These are phyloP conservation scores for Bothrops jararaca DNA, from an alignment of 2,113 vertebrate genomes.

Conservation along the genomic window DNA sequence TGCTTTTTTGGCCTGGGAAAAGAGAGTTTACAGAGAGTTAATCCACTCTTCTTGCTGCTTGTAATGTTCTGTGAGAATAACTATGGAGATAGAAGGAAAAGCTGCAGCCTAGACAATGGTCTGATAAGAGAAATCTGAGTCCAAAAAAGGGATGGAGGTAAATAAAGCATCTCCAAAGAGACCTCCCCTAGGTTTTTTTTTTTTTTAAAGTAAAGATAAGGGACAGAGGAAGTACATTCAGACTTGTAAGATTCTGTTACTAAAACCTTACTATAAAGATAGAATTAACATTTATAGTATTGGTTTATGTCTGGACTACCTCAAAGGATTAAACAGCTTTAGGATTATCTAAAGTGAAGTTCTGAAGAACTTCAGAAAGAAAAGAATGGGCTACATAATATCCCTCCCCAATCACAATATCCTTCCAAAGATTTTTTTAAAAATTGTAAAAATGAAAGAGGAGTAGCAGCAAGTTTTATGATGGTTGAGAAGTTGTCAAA, in stretches of 20 bases:
- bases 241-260: background rate
- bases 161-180: background rate
- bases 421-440: background rate
- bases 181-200: background rate
- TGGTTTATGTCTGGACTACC: background rate
- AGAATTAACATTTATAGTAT: background rate
- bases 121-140: background rate
- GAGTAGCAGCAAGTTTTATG: background rate
- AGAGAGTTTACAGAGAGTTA: background rate
- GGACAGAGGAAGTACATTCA: background rate
- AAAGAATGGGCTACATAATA: background rate
- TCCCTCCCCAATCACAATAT: background rate
- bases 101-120: background rate
- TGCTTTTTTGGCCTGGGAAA: background rate
- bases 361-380: background rate
- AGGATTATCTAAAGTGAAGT: background rate
- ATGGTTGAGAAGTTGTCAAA: background rate
- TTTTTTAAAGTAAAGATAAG: background rate
- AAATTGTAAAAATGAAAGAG: background rate
- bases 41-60: background rate
- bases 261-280: background rate
- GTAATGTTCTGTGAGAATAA: background rate
- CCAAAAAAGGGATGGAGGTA: background rate
- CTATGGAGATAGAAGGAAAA: background rate
- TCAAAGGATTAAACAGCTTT: background rate